Evolutionary conservation across 2,113 vertebrate genomes (phyloP).

Genomic region (Crotalus tigris): DNA sequence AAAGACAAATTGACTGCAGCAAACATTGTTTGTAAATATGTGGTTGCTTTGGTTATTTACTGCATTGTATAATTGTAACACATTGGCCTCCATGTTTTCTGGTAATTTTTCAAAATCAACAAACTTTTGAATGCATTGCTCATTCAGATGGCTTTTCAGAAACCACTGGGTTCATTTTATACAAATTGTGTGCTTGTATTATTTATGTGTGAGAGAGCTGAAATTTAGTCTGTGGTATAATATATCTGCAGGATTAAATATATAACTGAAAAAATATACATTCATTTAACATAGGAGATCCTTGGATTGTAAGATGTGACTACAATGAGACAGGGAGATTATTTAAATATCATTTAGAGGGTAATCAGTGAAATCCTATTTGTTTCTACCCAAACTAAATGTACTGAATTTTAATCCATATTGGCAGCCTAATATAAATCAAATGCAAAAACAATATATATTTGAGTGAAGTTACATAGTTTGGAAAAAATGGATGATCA

Average conservation of each 20-base stretch:
- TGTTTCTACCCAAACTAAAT: not conserved
- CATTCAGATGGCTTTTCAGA: not conserved
- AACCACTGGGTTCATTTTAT: not conserved
- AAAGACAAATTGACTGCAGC: not conserved
- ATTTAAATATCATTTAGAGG: not conserved
- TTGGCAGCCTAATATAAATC: not conserved
- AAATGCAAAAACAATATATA: constrained; percentile 8
- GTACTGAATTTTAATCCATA: not conserved
- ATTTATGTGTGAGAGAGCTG: not conserved
- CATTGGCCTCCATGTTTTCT: not conserved
- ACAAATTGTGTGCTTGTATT: not conserved
- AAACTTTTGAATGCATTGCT: not conserved
- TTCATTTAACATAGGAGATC: constrained; percentile 55
- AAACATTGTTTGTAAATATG: not conserved
- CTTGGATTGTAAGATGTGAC: constrained; percentile 40
- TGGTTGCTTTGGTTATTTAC: not conserved
- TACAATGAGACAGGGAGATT: constrained; percentile 47
- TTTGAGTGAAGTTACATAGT: not conserved
- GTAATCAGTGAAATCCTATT: not conserved
- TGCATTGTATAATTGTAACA: not conserved
- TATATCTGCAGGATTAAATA: not conserved
- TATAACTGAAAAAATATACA: not conserved
- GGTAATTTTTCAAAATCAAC: not conserved
- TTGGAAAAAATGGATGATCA: constrained; percentile 31
- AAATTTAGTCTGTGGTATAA: not conserved